Evolutionary conservation across 1,140 invertebrate genomes (phyloP).

Genomic region (Lepidurus packardi): DNA sequence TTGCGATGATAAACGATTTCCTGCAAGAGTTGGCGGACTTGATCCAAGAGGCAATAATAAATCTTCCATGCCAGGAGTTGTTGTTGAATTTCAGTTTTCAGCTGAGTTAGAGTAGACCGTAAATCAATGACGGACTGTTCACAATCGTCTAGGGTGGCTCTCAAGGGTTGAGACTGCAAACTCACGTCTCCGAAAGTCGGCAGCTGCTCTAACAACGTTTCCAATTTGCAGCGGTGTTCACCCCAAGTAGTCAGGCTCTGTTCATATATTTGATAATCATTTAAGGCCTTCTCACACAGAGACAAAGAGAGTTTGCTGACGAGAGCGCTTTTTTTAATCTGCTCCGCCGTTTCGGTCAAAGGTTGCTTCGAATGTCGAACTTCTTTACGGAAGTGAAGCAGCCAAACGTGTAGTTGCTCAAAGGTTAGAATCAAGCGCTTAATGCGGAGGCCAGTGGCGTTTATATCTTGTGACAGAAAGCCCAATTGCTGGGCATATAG

Average conservation of each 20-base stretch:
- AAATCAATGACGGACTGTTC: background rate
- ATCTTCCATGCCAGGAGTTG: background rate
- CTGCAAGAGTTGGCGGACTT: background rate
- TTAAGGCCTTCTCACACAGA: background rate
- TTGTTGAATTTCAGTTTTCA: background rate
- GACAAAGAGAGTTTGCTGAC: constrained; percentile 3
- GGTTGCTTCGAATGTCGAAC: background rate
- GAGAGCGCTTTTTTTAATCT: background rate
- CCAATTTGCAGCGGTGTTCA: background rate
- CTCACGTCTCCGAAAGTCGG: background rate
- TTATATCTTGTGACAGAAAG: background rate
- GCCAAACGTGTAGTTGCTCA: background rate
- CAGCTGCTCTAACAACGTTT: background rate
- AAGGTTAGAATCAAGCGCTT: background rate
- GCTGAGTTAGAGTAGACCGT: background rate
- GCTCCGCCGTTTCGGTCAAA: background rate
- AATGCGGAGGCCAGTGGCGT: background rate
- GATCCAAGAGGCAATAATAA: background rate
- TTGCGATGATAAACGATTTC: background rate
- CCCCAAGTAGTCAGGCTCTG: background rate
- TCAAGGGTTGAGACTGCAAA: background rate
- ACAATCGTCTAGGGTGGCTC: background rate
- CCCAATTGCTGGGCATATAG: constrained; percentile 1
- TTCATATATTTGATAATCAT: background rate
- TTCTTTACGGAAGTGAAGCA: background rate